Evolutionary conservation across 1,140 invertebrate species (phyloP).

Genomic region (Listronotus oregonensis): DNA sequence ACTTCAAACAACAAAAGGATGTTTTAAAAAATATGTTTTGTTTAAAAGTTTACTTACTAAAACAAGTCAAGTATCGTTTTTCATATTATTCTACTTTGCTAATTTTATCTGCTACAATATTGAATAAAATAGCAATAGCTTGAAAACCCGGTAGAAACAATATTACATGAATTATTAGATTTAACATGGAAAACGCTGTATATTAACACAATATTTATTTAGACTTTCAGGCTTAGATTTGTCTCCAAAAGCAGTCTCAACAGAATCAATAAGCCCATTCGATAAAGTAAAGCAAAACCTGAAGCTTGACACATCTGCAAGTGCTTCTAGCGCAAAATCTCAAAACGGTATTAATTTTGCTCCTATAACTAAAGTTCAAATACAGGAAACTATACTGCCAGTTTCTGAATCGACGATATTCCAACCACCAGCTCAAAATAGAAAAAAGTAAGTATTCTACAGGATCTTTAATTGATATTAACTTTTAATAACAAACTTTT

Average conservation of each 20-base stretch:
- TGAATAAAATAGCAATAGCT: too few species aligned
- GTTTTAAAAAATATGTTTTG: too few species aligned
- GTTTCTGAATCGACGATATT: conserved; percentile 47
- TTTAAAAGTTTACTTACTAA: too few species aligned
- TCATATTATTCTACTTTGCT: too few species aligned
- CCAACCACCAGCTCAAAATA: conserved; percentile 38
- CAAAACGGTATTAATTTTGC: conserved; percentile 39
- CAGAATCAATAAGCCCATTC: conserved; percentile 42
- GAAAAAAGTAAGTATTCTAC: conserved; percentile 51
- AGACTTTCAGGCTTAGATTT: conserved; percentile 53
- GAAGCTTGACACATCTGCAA: conserved; percentile 36
- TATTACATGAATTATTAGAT: too few species aligned
- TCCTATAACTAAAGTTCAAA: conserved; percentile 41
- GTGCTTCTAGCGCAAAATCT: conserved; percentile 20
- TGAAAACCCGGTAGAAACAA: too few species aligned
- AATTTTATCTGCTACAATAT: too few species aligned
- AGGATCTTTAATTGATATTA: not conserved
- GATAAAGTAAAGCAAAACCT: conserved; percentile 50
- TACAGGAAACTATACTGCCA: conserved; percentile 45
- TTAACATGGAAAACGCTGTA: too few species aligned
- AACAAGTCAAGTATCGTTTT: too few species aligned
- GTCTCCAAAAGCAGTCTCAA: conserved; percentile 46
- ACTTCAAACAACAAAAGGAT: too few species aligned
- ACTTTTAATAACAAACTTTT: too few species aligned
- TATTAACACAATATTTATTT: too few species aligned